Conservation (phyloP, 2,113 vertebrate species). For the Odocoileus hemionus region DNA sequence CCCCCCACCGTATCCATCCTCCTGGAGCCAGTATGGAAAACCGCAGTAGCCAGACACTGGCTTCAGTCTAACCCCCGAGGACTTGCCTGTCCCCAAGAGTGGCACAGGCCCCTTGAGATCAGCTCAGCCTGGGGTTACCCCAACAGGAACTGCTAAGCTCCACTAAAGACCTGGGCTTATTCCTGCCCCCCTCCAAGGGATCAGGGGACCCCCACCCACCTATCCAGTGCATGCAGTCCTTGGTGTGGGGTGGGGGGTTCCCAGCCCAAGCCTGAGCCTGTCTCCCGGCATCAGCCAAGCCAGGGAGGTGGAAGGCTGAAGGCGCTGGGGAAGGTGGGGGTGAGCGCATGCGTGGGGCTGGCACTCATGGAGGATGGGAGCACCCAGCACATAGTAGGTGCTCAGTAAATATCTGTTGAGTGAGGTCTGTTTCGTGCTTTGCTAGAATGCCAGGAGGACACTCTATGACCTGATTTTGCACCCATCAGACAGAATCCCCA, state of each 20-base stretch:
- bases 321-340: slow-evolving; percentile 61
- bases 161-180: neutral
- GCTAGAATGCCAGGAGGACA: neutral
- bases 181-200: neutral
- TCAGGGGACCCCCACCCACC: neutral
- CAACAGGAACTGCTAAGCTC: neutral
- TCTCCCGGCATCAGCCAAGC: slow-evolving; percentile 1
- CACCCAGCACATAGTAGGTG: neutral
- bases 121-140: neutral
- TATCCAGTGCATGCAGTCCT: neutral
- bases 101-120: neutral
- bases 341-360: slow-evolving; percentile 38
- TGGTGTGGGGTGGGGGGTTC: neutral
- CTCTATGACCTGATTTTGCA: neutral
- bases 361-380: slow-evolving; percentile 15
- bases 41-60: neutral
- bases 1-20: neutral
- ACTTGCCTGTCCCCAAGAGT: neutral
- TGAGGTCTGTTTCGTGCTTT: neutral
- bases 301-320: slow-evolving; percentile 76
- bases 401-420: neutral
- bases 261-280: neutral
- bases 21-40: neutral
- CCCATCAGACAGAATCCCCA: neutral
- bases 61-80: neutral